A percentile compares a stretch with the other conserved stretches of the same genome.
These are phyloP conservation scores for Hirtodrosophila cameraria DNA, from an alignment of 2,888 invertebrate genomes.

Conservation along the genomic window DNA sequence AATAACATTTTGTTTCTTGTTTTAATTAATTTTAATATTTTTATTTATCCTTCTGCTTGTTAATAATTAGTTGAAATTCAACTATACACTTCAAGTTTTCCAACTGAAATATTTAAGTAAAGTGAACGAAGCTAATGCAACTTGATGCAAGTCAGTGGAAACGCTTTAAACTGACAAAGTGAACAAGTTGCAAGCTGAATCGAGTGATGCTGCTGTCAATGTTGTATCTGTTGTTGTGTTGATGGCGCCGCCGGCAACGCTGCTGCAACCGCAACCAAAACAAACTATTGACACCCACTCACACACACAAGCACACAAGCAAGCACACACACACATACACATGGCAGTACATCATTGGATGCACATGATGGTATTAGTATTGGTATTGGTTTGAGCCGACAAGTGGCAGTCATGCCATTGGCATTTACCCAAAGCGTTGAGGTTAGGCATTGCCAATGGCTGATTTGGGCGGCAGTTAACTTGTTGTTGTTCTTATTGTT, in stretches of 20 bases:
- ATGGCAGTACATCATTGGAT: conserved; percentile 7
- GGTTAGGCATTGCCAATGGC: conserved; percentile 48
- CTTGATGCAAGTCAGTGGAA: conserved; percentile 15
- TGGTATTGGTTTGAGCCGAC: conserved; percentile 29
- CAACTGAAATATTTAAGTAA: too few relatives aligned
- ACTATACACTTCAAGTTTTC: too few relatives aligned
- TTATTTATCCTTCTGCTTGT: too few relatives aligned
- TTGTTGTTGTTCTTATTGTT: conserved; percentile 21
- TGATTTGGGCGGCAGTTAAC: conserved; percentile 44
- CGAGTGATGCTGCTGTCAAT: conserved; percentile 40
- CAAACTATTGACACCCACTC: conserved; percentile 37
- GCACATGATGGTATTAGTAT: conserved; percentile 24
- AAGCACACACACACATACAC: neutral
- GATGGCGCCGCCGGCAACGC: conserved; percentile 21
- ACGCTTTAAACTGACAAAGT: conserved; percentile 25
- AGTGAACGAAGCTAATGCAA: neutral
- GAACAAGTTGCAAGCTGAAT: conserved; percentile 26
- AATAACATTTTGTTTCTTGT: too few relatives aligned
- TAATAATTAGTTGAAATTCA: too few relatives aligned
- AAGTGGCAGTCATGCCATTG: conserved; percentile 27
- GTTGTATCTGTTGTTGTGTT: conserved; percentile 36
- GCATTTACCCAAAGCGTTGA: conserved; percentile 46
- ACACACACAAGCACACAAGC: neutral
- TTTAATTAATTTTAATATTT: too few relatives aligned
- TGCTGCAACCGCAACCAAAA: conserved; percentile 64